Conservation (phyloP, 2,888 invertebrate species). For the Papilio gigon region DNA sequence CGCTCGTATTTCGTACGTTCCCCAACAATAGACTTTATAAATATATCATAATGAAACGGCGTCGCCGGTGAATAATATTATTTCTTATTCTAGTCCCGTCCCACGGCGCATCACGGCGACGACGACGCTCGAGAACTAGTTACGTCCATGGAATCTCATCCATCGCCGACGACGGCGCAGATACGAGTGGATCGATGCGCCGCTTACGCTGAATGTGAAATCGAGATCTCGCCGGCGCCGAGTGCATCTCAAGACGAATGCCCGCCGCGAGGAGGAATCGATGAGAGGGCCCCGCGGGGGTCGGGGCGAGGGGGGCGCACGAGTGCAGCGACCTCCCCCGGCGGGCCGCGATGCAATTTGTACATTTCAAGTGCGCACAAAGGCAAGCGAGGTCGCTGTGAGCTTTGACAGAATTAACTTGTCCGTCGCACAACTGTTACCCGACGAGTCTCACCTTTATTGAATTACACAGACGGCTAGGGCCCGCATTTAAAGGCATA, state of each 20-base stretch:
- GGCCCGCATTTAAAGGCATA: conserved; percentile 57
- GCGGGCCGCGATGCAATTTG: conserved; percentile 79
- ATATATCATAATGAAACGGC: conserved; percentile 41
- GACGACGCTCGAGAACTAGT: conserved; percentile 51
- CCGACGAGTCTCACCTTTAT: conserved; percentile 69
- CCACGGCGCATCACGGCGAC: conserved; percentile 46
- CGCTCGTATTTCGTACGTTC: conserved; percentile 29
- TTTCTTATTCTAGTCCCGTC: conserved; percentile 46
- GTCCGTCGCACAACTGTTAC: conserved; percentile 71
- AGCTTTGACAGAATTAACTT: conserved; percentile 83
- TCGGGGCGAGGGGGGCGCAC: conserved; percentile 65
- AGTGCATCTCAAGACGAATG: conserved; percentile 79
- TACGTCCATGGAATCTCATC: conserved; percentile 52
- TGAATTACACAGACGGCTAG: conserved; percentile 63
- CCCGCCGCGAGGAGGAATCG: conserved; percentile 80
- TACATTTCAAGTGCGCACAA: conserved; percentile 83
- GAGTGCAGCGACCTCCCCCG: conserved; percentile 76
- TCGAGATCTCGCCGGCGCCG: conserved; percentile 75
- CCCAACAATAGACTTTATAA: conserved; percentile 40
- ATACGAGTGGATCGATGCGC: conserved; percentile 53
- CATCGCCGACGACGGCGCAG: conserved; percentile 51
- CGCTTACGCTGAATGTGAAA: conserved; percentile 56
- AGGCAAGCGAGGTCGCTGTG: conserved; percentile 78
- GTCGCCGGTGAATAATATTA: conserved; percentile 40
- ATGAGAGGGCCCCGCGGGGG: conserved; percentile 67